A percentile compares a stretch with the other conserved stretches of the same genome.
These are phyloP conservation scores for Cyprinodon tularosa DNA, from an alignment of 2,113 vertebrate species.

Conservation along the genomic window DNA sequence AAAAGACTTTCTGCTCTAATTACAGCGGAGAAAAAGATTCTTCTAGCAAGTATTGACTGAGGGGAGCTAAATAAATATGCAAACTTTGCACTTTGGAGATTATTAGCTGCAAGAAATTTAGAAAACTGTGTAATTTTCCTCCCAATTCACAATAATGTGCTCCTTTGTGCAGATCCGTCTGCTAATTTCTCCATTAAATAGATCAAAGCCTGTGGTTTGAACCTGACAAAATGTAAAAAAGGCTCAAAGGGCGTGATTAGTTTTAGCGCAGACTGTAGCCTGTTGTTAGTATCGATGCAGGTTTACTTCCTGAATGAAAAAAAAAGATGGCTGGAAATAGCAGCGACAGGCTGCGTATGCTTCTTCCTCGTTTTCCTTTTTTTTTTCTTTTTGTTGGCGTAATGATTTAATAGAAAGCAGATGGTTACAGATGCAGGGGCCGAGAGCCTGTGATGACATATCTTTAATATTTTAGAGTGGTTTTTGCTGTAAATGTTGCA, in stretches of 20 bases:
- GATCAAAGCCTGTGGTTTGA: background rate
- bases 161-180: background rate
- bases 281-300: slow-evolving; percentile 48
- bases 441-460: slow-evolving; percentile 73
- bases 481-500: slow-evolving; percentile 82
- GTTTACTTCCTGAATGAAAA: slow-evolving; percentile 44
- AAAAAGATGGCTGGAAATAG: slow-evolving; percentile 66
- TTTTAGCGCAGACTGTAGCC: background rate
- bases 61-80: background rate
- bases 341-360: slow-evolving; percentile 30
- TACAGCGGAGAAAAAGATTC: background rate
- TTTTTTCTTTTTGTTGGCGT: slow-evolving; percentile 61
- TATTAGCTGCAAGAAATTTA: background rate
- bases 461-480: slow-evolving; percentile 88
- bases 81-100: background rate
- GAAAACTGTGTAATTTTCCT: background rate
- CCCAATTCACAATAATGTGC: background rate
- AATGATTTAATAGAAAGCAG: slow-evolving; percentile 84
- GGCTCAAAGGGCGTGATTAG: background rate
- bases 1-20: background rate
- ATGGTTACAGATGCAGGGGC: slow-evolving; percentile 79
- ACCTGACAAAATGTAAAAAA: background rate
- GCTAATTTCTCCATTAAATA: background rate
- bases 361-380: slow-evolving; percentile 10
- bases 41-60: background rate